Base-by-base conservation (phyloP, 2,797 vertebrate genomes). In the Pterois miles region DNA sequence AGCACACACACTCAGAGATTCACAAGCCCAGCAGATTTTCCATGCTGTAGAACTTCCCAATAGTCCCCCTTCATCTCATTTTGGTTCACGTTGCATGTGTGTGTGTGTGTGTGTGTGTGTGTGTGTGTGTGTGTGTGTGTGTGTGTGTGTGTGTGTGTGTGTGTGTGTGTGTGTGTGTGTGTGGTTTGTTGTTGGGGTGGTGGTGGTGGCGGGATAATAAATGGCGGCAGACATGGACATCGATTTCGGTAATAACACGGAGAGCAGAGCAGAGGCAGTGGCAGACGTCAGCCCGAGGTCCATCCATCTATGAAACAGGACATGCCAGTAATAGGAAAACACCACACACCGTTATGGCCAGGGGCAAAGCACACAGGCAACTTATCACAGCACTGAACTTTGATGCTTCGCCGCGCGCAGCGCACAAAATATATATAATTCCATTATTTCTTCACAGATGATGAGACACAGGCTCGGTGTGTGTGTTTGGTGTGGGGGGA, bases 361-460 rank as follows among this genome's bases (percentile, higher is more conserved):
- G 83, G 93, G 96, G 97, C 96, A 85, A 91, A 88, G 94, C 86
- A 91, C 92, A 88, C 87, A 58, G 74, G 92, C 91, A 86, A 92
- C 94, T 94, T 96, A 94, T 96, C 96, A 94, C 94, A 84, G 86
- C 88, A 13, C 93, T 93, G 95, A 96, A 95, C 96, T 95, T 95
- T 93, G 94, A 93, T 94, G 90, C 94, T 89, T 93, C 46, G 66
- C 90, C 84, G 91, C 90, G 22, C 88, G 83, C 90, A 90, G 82
- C 86, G 90, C 93, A 91, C 86, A 89, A 93, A 92, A 92, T 94
- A 94, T 95, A 96, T 94, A 94, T 95, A 95, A 97, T 96, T 96
- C 96, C 95, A 96, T 97, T 96, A 96, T 95, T 96, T 94, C 92
- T 95, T 95, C 93, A 90, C 95, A 95, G 96, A 96, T 95, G 95